Conservation (phyloP, 1,140 invertebrate genomes). For the Planococcus citri region DNA sequence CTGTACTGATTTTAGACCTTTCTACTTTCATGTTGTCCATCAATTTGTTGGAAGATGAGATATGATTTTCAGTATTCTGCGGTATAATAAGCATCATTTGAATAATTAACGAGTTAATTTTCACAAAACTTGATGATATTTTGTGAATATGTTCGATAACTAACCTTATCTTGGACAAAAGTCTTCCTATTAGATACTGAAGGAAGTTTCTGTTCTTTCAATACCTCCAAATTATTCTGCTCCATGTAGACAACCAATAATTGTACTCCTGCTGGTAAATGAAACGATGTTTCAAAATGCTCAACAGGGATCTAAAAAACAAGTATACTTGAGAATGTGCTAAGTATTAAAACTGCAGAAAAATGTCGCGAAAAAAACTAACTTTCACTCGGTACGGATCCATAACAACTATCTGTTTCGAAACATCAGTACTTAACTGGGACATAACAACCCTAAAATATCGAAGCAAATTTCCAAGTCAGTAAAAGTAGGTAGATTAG, state of each 20-base stretch:
- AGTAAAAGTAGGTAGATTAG: not conserved
- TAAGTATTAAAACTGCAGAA: not conserved
- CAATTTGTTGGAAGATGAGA: not conserved
- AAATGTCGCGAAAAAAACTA: conserved; percentile 21
- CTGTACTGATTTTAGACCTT: not conserved
- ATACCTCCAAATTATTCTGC: conserved; percentile 29
- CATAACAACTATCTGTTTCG: conserved; percentile 60
- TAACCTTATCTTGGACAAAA: not conserved
- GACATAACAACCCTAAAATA: conserved; percentile 59
- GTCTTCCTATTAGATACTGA: not conserved
- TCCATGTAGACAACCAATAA: conserved; percentile 61
- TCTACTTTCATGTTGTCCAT: not conserved
- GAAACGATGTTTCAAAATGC: conserved; percentile 45
- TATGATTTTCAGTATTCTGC: not conserved
- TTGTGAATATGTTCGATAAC: not conserved
- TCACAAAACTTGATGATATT: not conserved
- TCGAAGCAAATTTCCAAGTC: not conserved
- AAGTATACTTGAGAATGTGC: not conserved
- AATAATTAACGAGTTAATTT: too few species aligned
- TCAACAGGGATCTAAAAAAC: conserved; percentile 54
- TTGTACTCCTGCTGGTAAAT: conserved; percentile 61
- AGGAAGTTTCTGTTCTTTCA: not conserved
- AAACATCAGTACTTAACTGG: conserved; percentile 55
- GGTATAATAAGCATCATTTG: too few species aligned
- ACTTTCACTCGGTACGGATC: conserved; percentile 68